Conservation (phyloP, 2,888 invertebrate genomes). For the Torymus tubicola region DNA sequence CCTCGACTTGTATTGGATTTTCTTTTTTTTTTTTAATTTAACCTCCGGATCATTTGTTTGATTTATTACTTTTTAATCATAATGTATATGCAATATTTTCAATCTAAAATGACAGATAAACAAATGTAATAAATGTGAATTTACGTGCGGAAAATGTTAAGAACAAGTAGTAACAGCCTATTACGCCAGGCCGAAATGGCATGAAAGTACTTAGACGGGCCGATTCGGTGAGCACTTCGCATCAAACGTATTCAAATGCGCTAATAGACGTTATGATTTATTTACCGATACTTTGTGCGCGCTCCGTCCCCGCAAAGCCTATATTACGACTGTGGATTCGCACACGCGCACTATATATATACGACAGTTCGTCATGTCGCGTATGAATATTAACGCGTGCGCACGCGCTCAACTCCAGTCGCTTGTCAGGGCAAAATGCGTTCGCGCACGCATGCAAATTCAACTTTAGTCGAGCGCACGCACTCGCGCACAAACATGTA, state of each 20-base stretch:
- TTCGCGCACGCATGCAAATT: conserved; percentile 63
- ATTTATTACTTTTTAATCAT: no score
- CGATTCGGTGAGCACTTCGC: conserved; percentile 43
- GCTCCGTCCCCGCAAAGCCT: conserved; percentile 37
- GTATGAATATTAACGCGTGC: conserved; percentile 72
- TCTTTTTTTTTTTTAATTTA: no score
- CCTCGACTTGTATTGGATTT: no score
- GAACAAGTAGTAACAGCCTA: conserved; percentile 8
- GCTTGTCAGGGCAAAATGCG: conserved; percentile 61
- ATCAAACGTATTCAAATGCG: conserved; percentile 72
- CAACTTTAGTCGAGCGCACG: conserved; percentile 40
- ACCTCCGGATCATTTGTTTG: no score
- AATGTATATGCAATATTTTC: no score
- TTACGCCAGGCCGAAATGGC: conserved; percentile 12
- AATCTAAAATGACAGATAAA: no score
- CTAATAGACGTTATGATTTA: conserved; percentile 72
- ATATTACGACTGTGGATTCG: conserved; percentile 51
- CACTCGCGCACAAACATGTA: conserved; percentile 14
- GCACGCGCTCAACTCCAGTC: conserved; percentile 55
- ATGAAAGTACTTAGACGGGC: conserved; percentile 6
- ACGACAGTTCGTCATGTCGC: conserved; percentile 59
- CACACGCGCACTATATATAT: background rate
- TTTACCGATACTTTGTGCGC: conserved; percentile 69
- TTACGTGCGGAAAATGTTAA: background rate
- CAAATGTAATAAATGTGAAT: no score